Evolutionary conservation across 2,888 invertebrate species (phyloP).

Genomic region (Limnephilus auricula): DNA sequence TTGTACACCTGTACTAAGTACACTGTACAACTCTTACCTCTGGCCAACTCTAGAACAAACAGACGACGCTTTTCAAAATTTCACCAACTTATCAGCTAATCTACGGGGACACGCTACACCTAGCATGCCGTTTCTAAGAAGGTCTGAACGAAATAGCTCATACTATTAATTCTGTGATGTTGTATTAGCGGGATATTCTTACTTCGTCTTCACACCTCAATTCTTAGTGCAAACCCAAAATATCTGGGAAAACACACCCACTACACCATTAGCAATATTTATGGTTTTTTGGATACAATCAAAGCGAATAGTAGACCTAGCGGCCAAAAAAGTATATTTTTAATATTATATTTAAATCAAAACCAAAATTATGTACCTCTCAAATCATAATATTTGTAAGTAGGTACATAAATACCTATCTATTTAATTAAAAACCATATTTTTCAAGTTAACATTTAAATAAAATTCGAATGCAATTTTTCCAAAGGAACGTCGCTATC

Average conservation of each 20-base stretch:
- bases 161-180: not conserved
- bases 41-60: conserved; percentile 10
- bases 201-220: not conserved
- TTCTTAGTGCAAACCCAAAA: not conserved
- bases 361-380: too few relatives aligned
- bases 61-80: conserved; percentile 19
- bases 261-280: not conserved
- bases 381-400: too few relatives aligned
- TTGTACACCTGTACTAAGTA: not conserved
- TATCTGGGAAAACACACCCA: not conserved
- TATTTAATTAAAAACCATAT: too few relatives aligned
- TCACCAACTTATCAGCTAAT: conserved; percentile 30
- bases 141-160: not conserved
- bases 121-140: not conserved
- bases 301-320: not conserved
- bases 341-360: too few relatives aligned
- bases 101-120: conserved; percentile 15
- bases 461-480: too few relatives aligned
- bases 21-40: not conserved
- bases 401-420: too few relatives aligned
- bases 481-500: too few relatives aligned
- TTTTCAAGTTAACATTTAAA: too few relatives aligned
- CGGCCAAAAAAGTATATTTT: too few relatives aligned
- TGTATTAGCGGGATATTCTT: not conserved
- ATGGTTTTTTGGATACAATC: not conserved